These are phyloP conservation scores for Adineta ricciae DNA, from an alignment of 2,888 invertebrate genomes.

Conservation along the genomic window DNA sequence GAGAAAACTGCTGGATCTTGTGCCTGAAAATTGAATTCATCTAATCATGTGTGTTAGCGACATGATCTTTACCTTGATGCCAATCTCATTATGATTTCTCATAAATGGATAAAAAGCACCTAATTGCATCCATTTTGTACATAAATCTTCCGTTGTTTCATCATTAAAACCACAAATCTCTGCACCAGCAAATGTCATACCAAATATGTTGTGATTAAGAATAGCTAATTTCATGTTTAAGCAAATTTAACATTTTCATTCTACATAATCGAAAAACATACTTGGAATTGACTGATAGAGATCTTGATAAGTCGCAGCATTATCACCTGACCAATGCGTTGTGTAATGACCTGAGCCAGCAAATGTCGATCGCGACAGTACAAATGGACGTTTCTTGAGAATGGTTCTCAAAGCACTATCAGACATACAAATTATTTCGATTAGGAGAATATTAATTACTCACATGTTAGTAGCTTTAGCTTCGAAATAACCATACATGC, in stretches of 20 bases:
- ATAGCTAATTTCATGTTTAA: no score
- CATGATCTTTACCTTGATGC: no score
- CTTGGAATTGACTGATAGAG: constrained; percentile 58
- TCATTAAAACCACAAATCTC: constrained; percentile 47
- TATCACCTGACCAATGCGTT: constrained; percentile 48
- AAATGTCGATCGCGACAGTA: constrained; percentile 42
- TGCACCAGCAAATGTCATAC: constrained; percentile 45
- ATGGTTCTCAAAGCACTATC: constrained; percentile 39
- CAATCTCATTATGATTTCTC: constrained; percentile 50
- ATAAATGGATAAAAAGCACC: constrained; percentile 40
- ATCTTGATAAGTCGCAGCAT: constrained; percentile 48
- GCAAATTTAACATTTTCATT: no score
- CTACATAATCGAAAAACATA: constrained; percentile 48
- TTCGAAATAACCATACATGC: constrained; percentile 42
- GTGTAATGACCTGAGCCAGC: constrained; percentile 42
- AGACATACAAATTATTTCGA: not conserved
- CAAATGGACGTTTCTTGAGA: constrained; percentile 30
- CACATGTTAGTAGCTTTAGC: constrained; percentile 38
- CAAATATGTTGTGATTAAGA: constrained; percentile 41
- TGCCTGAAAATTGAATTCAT: constrained; percentile 2
- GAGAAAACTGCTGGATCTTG: constrained; percentile 33
- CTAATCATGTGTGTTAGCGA: no score
- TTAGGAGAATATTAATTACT: constrained; percentile 2
- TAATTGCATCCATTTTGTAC: constrained; percentile 38
- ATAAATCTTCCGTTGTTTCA: constrained; percentile 38